phyloP scores from a whole-genome alignment of 2,113 vertebrate species.

The Rhizomys pruinosus region DNA sequence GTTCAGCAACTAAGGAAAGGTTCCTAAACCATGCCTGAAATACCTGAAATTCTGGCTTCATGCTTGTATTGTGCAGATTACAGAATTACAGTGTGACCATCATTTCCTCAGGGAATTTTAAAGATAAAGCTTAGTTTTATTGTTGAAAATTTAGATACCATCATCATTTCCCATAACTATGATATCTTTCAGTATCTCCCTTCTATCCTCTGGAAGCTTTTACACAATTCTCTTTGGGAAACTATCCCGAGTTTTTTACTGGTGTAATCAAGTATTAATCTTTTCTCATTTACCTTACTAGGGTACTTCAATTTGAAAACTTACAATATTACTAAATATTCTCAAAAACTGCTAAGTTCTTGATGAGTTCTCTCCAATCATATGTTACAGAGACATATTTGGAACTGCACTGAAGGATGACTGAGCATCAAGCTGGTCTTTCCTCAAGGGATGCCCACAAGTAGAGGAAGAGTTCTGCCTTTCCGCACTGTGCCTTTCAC shows the following conservation, averaged over 20 bases:
- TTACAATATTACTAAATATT: not conserved
- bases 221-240: not conserved
- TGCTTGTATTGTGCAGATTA: not conserved
- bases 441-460: too few relatives aligned
- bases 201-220: not conserved
- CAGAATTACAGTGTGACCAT: not conserved
- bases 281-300: constrained; percentile 32
- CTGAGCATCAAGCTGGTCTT: not conserved
- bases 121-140: not conserved
- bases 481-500: not conserved
- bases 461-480: not conserved
- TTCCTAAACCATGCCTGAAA: not conserved
- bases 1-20: not conserved
- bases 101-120: constrained; percentile 15
- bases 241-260: too few relatives aligned
- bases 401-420: not conserved
- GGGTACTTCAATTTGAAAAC: not conserved
- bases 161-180: constrained; percentile 7
- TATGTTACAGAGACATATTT: not conserved
- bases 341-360: not conserved
- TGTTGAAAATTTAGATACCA: not conserved
- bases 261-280: not conserved
- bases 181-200: not conserved
- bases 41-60: not conserved
- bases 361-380: not conserved